Evolutionary conservation across 2,888 invertebrate genomes (phyloP).

Genomic region (Theodoxus fluviatilis): DNA sequence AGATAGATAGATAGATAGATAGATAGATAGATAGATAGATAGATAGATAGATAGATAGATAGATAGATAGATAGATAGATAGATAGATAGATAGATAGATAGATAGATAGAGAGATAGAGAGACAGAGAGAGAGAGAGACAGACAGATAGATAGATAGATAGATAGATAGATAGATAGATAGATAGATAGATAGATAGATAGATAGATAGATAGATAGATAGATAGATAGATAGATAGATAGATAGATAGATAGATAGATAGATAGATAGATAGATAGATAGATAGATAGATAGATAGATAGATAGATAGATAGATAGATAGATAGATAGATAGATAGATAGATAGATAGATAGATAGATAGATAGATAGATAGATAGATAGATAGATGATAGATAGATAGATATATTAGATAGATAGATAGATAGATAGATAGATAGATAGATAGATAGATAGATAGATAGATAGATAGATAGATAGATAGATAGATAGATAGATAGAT

Average conservation of each 20-base stretch:
- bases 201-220: neutral
- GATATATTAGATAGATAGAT: neutral
- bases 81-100: neutral
- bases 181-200: neutral
- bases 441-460: conserved; percentile 12
- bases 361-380: neutral
- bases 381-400: neutral
- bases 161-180: neutral
- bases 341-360: neutral
- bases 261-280: neutral
- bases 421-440: conserved; percentile 1
- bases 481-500: neutral
- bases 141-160: neutral
- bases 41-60: neutral
- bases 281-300: conserved; percentile 3
- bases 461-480: neutral
- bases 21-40: neutral
- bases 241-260: neutral
- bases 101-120: neutral
- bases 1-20: no score
- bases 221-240: neutral
- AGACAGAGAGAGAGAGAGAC: no score
- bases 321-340: neutral
- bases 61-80: conserved; percentile 2
- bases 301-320: neutral